Conservation (phyloP, 2,888 invertebrate species). For the Chalcis sispes region DNA sequence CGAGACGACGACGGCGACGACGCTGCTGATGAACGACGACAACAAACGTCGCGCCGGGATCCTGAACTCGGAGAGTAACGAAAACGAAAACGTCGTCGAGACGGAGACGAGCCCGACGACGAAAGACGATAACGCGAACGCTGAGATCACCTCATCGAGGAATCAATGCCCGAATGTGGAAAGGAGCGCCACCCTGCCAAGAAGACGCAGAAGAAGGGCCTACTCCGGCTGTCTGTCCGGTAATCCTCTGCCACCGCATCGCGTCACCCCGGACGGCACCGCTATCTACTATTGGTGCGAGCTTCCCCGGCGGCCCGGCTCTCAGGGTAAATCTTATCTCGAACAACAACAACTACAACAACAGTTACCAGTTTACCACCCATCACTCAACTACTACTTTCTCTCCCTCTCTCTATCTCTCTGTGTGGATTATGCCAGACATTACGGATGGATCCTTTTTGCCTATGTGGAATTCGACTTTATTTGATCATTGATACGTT, state of each 20-base stretch:
- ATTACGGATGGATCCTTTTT: slow-evolving; percentile 52
- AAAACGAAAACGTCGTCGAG: slow-evolving; percentile 6
- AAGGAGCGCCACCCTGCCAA: slow-evolving; percentile 71
- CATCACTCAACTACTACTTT: background rate
- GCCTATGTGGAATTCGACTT: slow-evolving; percentile 42
- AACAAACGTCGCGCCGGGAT: slow-evolving; percentile 20
- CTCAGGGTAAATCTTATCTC: slow-evolving; percentile 70
- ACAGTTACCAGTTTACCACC: slow-evolving; percentile 3
- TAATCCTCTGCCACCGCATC: slow-evolving; percentile 81
- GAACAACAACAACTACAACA: background rate
- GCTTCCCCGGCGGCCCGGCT: slow-evolving; percentile 79
- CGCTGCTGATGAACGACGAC: slow-evolving; percentile 61
- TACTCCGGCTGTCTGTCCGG: slow-evolving; percentile 69
- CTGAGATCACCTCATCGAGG: slow-evolving; percentile 41
- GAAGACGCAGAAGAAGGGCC: slow-evolving; percentile 69
- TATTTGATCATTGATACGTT: background rate
- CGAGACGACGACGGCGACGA: slow-evolving; percentile 68
- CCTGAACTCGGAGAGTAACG: slow-evolving; percentile 15
- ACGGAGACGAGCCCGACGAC: background rate
- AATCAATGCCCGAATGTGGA: slow-evolving; percentile 1
- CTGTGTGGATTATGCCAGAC: slow-evolving; percentile 3
- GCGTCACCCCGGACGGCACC: slow-evolving; percentile 89
- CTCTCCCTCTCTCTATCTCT: background rate
- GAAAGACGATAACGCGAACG: slow-evolving; percentile 27
- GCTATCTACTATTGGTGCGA: slow-evolving; percentile 93